Evolutionary conservation across 1,140 invertebrate species (phyloP).

Genomic region (Diorhabda sublineata): DNA sequence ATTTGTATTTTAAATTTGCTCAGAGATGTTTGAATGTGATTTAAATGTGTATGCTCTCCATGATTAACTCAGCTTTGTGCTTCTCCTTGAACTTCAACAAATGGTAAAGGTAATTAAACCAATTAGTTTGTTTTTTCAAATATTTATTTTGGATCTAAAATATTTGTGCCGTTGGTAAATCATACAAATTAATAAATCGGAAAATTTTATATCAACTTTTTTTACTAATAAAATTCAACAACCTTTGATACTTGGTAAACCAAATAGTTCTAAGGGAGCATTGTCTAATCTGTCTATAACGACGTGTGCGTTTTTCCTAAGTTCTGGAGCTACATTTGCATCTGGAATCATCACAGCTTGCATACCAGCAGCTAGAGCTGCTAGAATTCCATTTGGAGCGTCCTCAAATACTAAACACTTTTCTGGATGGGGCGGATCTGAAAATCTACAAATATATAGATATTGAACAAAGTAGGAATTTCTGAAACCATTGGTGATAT

Average conservation of each 20-base stretch:
- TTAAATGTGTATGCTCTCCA: too few species aligned
- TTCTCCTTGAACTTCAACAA: too few species aligned
- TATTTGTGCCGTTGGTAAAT: too few species aligned
- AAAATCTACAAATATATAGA: slow-evolving; percentile 49
- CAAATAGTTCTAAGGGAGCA: slow-evolving; percentile 74
- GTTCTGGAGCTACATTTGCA: slow-evolving; percentile 53
- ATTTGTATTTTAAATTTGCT: too few species aligned
- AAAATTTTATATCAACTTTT: too few species aligned
- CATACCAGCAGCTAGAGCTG: slow-evolving; percentile 72
- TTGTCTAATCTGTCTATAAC: slow-evolving; percentile 67
- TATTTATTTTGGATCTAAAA: too few species aligned
- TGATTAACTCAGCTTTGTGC: too few species aligned
- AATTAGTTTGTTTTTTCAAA: too few species aligned
- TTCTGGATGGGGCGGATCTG: slow-evolving; percentile 53
- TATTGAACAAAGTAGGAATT: background rate
- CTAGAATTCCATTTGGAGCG: slow-evolving; percentile 75
- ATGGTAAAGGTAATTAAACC: too few species aligned
- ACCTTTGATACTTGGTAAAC: slow-evolving; percentile 54
- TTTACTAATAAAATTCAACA: background rate
- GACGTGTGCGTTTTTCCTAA: slow-evolving; percentile 60
- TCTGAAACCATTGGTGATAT: too few species aligned
- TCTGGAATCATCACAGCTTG: slow-evolving; percentile 81
- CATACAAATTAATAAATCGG: too few species aligned
- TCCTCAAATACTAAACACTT: slow-evolving; percentile 84
- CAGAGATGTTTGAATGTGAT: too few species aligned